Conservation (phyloP, 2,888 invertebrate species). For the Poecilus cupreus region DNA sequence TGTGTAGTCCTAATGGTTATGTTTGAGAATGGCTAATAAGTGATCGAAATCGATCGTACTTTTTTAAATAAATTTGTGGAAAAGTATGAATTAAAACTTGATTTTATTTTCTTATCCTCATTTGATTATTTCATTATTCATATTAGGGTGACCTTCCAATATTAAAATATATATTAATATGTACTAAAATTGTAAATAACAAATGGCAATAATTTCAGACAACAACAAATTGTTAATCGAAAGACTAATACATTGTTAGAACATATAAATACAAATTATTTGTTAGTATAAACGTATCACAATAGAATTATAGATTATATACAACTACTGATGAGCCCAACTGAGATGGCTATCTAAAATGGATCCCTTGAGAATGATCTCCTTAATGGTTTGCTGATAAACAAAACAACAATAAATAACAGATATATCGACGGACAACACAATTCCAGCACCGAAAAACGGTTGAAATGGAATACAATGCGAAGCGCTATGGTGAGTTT, state of each 20-base stretch:
- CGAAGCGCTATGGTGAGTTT: slow-evolving; percentile 48
- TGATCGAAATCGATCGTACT: no score
- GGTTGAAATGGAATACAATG: slow-evolving; percentile 50
- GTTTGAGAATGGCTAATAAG: no score
- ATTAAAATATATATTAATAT: no score
- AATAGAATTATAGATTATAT: slow-evolving; percentile 44
- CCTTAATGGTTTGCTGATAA: slow-evolving; percentile 45
- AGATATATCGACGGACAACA: slow-evolving; percentile 56
- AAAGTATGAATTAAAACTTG: no score
- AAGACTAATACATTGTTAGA: slow-evolving; percentile 21
- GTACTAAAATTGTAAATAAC: no score
- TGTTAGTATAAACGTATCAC: slow-evolving; percentile 48
- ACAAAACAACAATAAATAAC: slow-evolving; percentile 48
- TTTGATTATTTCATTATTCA: no score
- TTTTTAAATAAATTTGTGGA: no score
- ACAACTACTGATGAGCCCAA: slow-evolving; percentile 46
- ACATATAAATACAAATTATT: slow-evolving; percentile 35
- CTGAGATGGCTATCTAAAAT: slow-evolving; percentile 41
- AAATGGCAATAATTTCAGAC: not conserved
- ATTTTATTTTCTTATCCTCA: no score
- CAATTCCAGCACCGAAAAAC: slow-evolving; percentile 54
- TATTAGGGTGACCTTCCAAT: no score
- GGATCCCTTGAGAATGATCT: slow-evolving; percentile 36
- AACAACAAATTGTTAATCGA: slow-evolving; percentile 33
- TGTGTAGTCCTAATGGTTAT: no score